Evolutionary conservation across 92 coral and sea anemone genomes (phyloP).

Genomic region (Epizoanthus stellaris): DNA sequence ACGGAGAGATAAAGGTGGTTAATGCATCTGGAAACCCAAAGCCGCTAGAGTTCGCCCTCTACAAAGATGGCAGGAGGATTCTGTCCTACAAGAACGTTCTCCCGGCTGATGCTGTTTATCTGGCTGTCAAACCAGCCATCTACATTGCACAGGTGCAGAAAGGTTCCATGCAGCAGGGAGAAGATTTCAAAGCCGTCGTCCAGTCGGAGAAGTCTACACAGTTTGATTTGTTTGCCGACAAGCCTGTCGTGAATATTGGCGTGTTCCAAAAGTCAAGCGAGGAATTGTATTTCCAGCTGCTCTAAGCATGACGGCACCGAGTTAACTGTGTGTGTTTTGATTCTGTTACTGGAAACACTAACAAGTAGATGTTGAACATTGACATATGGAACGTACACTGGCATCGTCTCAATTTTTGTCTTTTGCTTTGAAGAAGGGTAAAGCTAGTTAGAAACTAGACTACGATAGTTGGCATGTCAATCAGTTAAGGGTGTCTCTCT

Average conservation of each 20-base stretch:
- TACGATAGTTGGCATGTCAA: too few relatives aligned
- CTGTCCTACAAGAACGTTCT: conserved; percentile 15
- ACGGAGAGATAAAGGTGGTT: background rate
- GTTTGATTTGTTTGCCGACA: background rate
- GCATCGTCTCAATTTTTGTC: too few relatives aligned
- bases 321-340: too few relatives aligned
- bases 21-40: background rate
- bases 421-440: too few relatives aligned
- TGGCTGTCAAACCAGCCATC: conserved; percentile 11
- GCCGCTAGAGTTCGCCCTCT: background rate
- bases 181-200: conserved; percentile 2
- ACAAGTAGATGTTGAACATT: too few relatives aligned
- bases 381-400: too few relatives aligned
- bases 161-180: background rate
- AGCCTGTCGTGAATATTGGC: background rate
- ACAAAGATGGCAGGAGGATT: background rate
- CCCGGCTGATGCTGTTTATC: conserved; percentile 1
- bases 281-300: too few relatives aligned
- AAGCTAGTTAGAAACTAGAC: too few relatives aligned
- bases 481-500: too few relatives aligned
- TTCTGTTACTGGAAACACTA: too few relatives aligned
- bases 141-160: background rate
- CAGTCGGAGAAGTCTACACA: background rate
- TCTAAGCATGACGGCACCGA: too few relatives aligned
- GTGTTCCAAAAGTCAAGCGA: too few relatives aligned